phyloP scores from a whole-genome alignment of 2,888 invertebrate genomes.

The Osmoderma eremita region DNA sequence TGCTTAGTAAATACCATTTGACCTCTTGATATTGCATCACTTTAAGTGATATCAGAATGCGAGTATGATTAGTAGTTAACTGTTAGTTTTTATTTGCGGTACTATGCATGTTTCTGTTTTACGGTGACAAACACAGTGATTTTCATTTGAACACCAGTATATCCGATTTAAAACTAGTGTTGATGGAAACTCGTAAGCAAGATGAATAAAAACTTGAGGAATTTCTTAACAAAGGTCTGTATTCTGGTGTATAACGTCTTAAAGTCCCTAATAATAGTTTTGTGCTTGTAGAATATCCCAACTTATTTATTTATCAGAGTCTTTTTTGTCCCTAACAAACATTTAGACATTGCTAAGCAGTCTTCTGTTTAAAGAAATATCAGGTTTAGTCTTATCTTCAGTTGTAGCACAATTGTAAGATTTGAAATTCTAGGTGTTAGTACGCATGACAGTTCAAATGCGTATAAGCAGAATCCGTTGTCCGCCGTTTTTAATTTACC shows the following conservation, averaged over 20 bases:
- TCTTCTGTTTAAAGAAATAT: not conserved
- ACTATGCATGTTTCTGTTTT: too few relatives aligned
- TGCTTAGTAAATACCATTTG: conserved; percentile 24
- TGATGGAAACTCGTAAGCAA: not conserved
- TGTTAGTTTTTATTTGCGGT: conserved; percentile 8
- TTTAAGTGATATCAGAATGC: not conserved
- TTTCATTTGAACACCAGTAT: not conserved
- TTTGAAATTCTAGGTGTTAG: too few relatives aligned
- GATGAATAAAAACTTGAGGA: conserved; percentile 10
- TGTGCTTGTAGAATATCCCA: not conserved
- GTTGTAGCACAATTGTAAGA: not conserved
- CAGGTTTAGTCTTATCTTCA: not conserved
- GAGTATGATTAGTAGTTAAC: not conserved
- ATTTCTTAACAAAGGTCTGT: conserved; percentile 20
- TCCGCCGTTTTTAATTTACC: too few relatives aligned
- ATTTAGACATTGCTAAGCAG: not conserved
- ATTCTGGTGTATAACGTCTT: not conserved
- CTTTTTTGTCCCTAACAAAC: not conserved
- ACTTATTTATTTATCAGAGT: not conserved
- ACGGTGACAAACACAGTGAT: not conserved
- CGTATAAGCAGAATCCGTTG: too few relatives aligned
- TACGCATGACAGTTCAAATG: too few relatives aligned
- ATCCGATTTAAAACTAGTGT: not conserved
- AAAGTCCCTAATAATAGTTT: too few relatives aligned
- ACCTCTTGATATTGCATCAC: conserved; percentile 21